A percentile compares a stretch with the other conserved stretches of the same genome.
Conservation (phyloP, 1,140 invertebrate species). For the Hycleus cichorii region DNA sequence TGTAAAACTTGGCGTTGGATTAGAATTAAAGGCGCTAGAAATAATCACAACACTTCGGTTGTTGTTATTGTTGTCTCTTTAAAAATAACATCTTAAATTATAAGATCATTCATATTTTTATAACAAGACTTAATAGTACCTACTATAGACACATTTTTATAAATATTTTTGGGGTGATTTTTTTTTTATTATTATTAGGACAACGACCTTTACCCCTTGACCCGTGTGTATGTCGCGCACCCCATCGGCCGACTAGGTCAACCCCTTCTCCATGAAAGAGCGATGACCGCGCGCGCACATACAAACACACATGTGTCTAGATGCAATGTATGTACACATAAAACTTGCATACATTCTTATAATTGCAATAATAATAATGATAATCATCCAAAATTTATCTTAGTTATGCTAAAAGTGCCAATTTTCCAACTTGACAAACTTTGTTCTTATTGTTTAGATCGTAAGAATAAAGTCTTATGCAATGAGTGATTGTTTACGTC, state of each 20-base stretch:
- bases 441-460: too few relatives aligned
- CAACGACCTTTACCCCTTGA: conserved; percentile 21
- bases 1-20: conserved; percentile 9
- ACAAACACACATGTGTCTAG: neutral
- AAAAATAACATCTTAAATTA: neutral
- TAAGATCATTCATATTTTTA: too few relatives aligned
- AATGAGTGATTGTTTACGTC: too few relatives aligned
- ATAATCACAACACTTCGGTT: conserved; percentile 4
- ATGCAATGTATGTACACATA: conserved; percentile 3
- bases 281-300: conserved; percentile 9
- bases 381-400: too few relatives aligned
- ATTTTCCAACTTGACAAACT: too few relatives aligned
- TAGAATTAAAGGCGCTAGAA: conserved; percentile 12
- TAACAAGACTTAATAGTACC: too few relatives aligned
- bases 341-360: neutral
- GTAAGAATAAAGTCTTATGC: too few relatives aligned
- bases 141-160: too few relatives aligned
- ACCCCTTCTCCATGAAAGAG: conserved; percentile 14
- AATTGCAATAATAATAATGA: too few relatives aligned
- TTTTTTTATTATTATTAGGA: neutral
- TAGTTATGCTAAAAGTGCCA: too few relatives aligned
- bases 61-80: neutral
- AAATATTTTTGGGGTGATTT: too few relatives aligned
- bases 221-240: conserved; percentile 7
- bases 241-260: conserved; percentile 12